Conservation (phyloP, 2,113 vertebrate genomes). For the Puntigrus tetrazona region DNA sequence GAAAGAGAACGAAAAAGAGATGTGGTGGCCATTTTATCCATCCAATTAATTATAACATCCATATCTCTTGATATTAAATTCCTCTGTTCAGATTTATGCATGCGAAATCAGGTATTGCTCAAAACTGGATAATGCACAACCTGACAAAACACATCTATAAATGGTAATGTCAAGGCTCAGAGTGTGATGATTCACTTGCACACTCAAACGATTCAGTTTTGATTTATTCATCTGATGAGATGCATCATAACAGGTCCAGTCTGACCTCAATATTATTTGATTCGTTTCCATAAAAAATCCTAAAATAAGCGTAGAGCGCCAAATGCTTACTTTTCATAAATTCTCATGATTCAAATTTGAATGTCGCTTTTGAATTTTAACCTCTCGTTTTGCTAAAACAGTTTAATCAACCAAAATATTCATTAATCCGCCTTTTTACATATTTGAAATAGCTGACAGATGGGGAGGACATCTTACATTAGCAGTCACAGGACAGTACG, state of each 20-base stretch:
- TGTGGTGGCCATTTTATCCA: slow-evolving; percentile 6
- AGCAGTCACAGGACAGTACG: neutral
- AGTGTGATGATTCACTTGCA: slow-evolving; percentile 42
- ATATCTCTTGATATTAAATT: neutral
- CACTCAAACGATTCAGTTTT: slow-evolving; percentile 30
- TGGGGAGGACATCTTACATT: slow-evolving; percentile 18
- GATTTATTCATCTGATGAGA: neutral
- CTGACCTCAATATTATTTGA: slow-evolving; percentile 8
- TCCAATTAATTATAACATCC: neutral
- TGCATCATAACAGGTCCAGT: neutral
- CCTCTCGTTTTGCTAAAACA: neutral
- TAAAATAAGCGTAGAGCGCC: neutral
- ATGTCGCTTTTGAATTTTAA: neutral
- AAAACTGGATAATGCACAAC: slow-evolving; percentile 23
- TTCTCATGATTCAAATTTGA: neutral
- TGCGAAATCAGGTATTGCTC: slow-evolving; percentile 4
- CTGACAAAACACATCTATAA: slow-evolving; percentile 32
- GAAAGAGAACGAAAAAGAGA: slow-evolving; percentile 34
- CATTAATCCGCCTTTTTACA: neutral
- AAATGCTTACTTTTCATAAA: slow-evolving; percentile 11
- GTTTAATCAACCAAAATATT: neutral
- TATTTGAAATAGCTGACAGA: neutral
- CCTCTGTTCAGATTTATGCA: neutral
- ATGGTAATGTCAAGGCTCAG: slow-evolving; percentile 32
- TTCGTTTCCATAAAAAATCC: neutral